Evolutionary conservation across 2,113 vertebrate genomes (phyloP).

Genomic region (Casuarius casuarius): DNA sequence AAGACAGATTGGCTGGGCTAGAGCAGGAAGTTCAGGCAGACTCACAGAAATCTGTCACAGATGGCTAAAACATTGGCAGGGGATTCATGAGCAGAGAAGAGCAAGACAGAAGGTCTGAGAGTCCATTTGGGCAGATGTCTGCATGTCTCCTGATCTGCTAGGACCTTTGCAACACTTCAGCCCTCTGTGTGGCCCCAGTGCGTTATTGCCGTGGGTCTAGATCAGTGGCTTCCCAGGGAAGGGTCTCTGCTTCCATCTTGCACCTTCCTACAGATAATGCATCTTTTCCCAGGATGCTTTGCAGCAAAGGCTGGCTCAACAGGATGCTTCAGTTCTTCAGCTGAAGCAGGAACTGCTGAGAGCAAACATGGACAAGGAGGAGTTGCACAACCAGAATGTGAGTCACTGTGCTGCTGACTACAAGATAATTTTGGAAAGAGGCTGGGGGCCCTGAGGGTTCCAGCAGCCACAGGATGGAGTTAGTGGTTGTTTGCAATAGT

Average conservation of each 20-base stretch:
- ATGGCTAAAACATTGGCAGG: not conserved
- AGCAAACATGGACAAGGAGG: constrained; percentile 89
- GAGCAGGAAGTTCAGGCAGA: not conserved
- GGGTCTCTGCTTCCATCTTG: not conserved
- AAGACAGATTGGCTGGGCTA: not conserved
- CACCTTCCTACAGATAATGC: not conserved
- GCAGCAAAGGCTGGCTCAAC: constrained; percentile 90
- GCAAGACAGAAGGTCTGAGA: not conserved
- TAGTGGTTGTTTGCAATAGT: not conserved
- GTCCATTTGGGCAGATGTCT: not conserved
- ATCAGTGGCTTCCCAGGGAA: not conserved
- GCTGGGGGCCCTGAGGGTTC: not conserved
- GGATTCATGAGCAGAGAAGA: not conserved
- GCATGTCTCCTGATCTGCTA: not conserved
- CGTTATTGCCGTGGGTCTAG: not conserved
- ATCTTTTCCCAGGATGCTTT: constrained; percentile 86
- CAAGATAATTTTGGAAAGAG: not conserved
- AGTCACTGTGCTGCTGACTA: constrained; percentile 51
- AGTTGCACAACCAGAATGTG: constrained; percentile 91
- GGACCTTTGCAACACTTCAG: not conserved
- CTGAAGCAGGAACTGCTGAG: constrained; percentile 95
- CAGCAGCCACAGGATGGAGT: not conserved
- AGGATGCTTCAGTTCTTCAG: constrained; percentile 91
- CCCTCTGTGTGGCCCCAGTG: not conserved
- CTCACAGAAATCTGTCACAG: not conserved